Evolutionary conservation across 1,140 invertebrate genomes (phyloP), one percentile per base, ranked within the genome.

Genomic region (Ericerus pela): DNA sequence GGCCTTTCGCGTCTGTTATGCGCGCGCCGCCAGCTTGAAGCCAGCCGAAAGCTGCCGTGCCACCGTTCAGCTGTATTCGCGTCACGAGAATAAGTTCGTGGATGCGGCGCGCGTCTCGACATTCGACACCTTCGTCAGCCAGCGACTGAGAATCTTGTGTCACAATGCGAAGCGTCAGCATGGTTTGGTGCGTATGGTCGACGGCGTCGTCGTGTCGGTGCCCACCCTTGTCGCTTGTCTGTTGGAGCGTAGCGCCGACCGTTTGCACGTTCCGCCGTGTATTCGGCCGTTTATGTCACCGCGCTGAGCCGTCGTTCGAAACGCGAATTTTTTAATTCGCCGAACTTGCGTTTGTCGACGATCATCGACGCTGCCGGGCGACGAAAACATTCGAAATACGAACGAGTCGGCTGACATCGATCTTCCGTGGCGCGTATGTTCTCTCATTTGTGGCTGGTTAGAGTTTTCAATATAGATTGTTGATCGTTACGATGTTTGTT

Each of bases 51-150:
- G 74, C 59, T 69, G 80, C 51, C 71, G 75, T 60, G 62, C 79
- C 2, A 74, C 73, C 18, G 73, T 84, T 61, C 75, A 84, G 71
- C 74, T 84, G 70, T 84, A 75, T 73, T 83, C 80, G 0, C 65
- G 67, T 16, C 72, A 71, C 62, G 65, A 68, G 20, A 62, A 76
- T 41, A 60, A 65, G 22, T 85, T 81, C 66, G 61, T 82, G 1
- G 78, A 81, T 71, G 72, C 83, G 56, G 81, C 77, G 3, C 70
- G 78, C 70, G 54, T 84, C 38, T 79, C 78, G 1, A 53, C 76
- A 11, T 76, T 73, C 64, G 76, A 75, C 30, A 72, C 77, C 60
- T 85, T 77, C 63, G 73, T 83, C 18, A 80, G 79, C 63, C 82
- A 83, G 66, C 72, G 82, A 53, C 67, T 85, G 22, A 66, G 61